Conservation (phyloP, 2,888 invertebrate species). For the Agelastica alni region DNA sequence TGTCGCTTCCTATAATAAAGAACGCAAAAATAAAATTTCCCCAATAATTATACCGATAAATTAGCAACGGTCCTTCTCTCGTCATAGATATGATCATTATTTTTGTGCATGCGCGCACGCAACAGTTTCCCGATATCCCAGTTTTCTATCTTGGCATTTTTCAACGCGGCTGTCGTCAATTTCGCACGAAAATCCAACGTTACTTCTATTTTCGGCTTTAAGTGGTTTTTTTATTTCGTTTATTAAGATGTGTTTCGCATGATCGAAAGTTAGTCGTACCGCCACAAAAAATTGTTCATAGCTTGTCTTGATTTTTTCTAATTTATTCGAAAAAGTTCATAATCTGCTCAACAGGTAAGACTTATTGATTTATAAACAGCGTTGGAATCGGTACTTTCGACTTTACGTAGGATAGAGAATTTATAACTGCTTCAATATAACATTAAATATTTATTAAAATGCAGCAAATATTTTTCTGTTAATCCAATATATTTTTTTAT, state of each 20-base stretch:
- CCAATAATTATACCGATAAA: neutral
- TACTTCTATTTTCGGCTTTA: neutral
- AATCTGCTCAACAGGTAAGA: slow-evolving; percentile 24
- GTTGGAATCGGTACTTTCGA: too few species aligned
- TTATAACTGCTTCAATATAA: too few species aligned
- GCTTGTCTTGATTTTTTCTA: slow-evolving; percentile 2
- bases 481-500: too few species aligned
- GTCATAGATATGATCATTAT: slow-evolving; percentile 19
- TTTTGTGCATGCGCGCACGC: slow-evolving; percentile 14
- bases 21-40: too few species aligned
- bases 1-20: too few species aligned
- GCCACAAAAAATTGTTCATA: neutral
- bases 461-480: too few species aligned
- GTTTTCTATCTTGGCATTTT: slow-evolving; percentile 3
- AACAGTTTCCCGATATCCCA: slow-evolving; percentile 9
- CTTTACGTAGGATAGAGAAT: neutral
- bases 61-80: neutral
- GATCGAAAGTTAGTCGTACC: neutral
- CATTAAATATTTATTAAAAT: too few species aligned
- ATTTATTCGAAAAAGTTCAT: slow-evolving; percentile 8
- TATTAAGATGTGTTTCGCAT: slow-evolving; percentile 1
- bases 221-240: neutral
- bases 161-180: slow-evolving; percentile 1
- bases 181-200: slow-evolving; percentile 3
- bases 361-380: slow-evolving; percentile 14